These are phyloP conservation scores for Siderastrea radians DNA, from an alignment of 92 coral and sea anemone species.

Conservation along the genomic window DNA sequence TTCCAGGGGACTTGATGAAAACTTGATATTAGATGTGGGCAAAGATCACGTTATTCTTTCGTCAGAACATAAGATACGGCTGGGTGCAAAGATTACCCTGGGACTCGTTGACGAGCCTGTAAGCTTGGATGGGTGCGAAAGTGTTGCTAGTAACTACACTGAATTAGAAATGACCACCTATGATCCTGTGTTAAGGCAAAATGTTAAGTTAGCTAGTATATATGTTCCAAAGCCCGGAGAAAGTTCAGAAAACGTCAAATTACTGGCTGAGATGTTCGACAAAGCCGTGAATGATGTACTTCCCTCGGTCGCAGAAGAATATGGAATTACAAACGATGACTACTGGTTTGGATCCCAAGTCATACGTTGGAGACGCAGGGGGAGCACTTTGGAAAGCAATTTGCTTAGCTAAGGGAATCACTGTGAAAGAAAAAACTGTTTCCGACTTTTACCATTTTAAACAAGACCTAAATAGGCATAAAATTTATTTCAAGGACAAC, in stretches of 20 bases:
- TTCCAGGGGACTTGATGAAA: conserved; percentile 23
- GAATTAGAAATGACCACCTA: conserved; percentile 24
- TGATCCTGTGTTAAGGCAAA: not conserved
- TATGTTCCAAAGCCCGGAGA: conserved; percentile 9
- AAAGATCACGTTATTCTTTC: conserved; percentile 25
- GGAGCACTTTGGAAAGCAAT: too few relatives aligned
- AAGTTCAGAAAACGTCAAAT: conserved; percentile 2
- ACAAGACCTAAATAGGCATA: too few relatives aligned
- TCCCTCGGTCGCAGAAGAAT: not conserved
- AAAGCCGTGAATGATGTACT: not conserved
- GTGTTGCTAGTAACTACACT: conserved; percentile 37
- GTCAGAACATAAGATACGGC: not conserved
- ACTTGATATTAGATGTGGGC: conserved; percentile 38
- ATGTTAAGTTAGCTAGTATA: not conserved
- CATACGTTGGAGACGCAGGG: too few relatives aligned
- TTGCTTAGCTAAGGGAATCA: too few relatives aligned
- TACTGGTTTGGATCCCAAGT: too few relatives aligned
- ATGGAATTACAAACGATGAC: too few relatives aligned
- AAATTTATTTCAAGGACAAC: too few relatives aligned
- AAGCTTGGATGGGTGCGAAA: conserved; percentile 55
- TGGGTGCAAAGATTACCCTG: conserved; percentile 2
- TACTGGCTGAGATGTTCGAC: not conserved
- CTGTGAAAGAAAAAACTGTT: too few relatives aligned
- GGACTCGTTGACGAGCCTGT: conserved; percentile 37
- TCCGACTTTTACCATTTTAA: too few relatives aligned